phyloP scores from a whole-genome alignment of 2,113 vertebrate genomes.

The Daphoenositta chrysoptera region DNA sequence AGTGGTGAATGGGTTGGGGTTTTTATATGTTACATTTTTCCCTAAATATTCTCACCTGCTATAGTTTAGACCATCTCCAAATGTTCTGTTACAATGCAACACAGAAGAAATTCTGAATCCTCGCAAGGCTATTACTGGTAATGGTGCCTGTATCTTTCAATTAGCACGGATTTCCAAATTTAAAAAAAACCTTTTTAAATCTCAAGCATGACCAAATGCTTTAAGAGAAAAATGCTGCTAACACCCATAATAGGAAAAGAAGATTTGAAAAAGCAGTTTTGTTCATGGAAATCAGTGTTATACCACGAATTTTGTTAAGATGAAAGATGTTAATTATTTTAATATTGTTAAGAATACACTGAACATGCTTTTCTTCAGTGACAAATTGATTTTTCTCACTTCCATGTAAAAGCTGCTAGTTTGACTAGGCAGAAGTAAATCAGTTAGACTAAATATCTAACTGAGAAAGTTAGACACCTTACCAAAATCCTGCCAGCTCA shows the following conservation, averaged over 20 bases:
- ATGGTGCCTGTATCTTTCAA: not conserved
- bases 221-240: not conserved
- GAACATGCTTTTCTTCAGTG: not conserved
- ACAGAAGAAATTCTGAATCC: not conserved
- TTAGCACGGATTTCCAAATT: not conserved
- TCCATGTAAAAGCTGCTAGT: not conserved
- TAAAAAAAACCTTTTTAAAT: not conserved
- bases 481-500: not conserved
- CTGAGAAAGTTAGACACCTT: not conserved
- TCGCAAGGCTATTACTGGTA: not conserved
- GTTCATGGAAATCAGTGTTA: constrained; percentile 8
- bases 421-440: not conserved
- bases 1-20: not conserved
- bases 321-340: not conserved
- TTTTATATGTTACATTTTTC: not conserved
- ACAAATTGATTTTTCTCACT: not conserved
- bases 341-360: not conserved
- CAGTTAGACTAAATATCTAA: not conserved
- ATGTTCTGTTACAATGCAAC: not conserved
- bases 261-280: constrained; percentile 16
- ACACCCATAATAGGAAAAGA: not conserved
- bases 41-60: not conserved
- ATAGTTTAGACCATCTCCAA: not conserved
- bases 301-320: not conserved
- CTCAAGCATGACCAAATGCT: not conserved